Evolutionary conservation across 2,797 vertebrate species (phyloP).

Genomic region (Thalassophryne amazonica): DNA sequence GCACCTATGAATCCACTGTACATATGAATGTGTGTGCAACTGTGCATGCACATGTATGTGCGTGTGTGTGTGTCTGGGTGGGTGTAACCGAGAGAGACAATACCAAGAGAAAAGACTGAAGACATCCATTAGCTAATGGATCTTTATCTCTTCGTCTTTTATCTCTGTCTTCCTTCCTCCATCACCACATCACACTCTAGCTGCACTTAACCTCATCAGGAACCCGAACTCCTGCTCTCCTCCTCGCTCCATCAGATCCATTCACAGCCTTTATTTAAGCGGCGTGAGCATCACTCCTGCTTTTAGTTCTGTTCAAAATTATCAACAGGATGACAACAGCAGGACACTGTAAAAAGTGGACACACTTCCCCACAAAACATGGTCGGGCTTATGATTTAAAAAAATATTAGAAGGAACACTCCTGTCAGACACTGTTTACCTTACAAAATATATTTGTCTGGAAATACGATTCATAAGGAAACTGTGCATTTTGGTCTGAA

Average conservation of each 20-base stretch:
- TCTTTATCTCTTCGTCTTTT: slow-evolving; percentile 58
- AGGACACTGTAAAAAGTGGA: neutral
- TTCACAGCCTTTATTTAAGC: slow-evolving; percentile 37
- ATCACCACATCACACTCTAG: slow-evolving; percentile 55
- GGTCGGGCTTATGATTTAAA: too few relatives aligned
- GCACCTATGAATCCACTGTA: neutral
- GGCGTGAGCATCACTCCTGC: neutral
- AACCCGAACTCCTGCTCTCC: slow-evolving; percentile 5
- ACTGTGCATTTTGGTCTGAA: too few relatives aligned
- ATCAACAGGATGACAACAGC: neutral
- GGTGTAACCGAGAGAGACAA: slow-evolving; percentile 17
- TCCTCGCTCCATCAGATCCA: slow-evolving; percentile 57
- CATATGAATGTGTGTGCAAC: neutral
- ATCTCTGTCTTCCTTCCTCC: slow-evolving; percentile 57
- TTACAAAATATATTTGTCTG: too few relatives aligned
- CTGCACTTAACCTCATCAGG: slow-evolving; percentile 67
- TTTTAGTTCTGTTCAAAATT: slow-evolving; percentile 25
- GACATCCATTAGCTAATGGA: slow-evolving; percentile 96
- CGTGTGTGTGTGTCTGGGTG: slow-evolving; percentile 1
- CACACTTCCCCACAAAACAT: too few relatives aligned
- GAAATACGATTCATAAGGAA: too few relatives aligned
- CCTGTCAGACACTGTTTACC: too few relatives aligned
- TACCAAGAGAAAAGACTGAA: slow-evolving; percentile 74
- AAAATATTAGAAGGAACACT: too few relatives aligned
- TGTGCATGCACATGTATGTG: neutral